Evolutionary conservation across 2,888 invertebrate species (phyloP), one percentile per base, ranked within the genome.

Genomic region (Meghimatium bilineatum): DNA sequence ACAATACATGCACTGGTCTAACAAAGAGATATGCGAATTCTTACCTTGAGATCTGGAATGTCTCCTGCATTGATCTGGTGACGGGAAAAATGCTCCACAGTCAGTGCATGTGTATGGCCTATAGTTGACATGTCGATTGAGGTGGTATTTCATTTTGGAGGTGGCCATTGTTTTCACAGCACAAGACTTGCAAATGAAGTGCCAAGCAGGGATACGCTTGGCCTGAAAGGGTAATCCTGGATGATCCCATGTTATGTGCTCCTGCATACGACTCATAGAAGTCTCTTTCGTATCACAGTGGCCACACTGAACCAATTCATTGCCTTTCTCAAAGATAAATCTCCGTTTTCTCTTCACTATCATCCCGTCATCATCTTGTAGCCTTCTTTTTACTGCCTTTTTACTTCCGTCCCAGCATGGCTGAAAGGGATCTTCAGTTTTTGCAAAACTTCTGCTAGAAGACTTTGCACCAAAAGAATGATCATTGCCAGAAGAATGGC

Each of bases 121-220:
- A 79, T 88, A 88, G 78, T 86, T 86, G 52, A 88, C 84, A 82
- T 88, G 88, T 26, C 88, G 85, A 63, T 87, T 87, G 63, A 87
- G 83, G 83, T 88, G 88, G 75, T 86, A 87, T n/a, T 85, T 81
- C 88, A 88, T 88, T 83, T 87, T 88, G 71, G 87, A 85, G 29
- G 85, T 86, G 34, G 86, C 87, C 78, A 85, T 82, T 29, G 86
- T 88, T 76, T 87, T 88, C 26, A 88, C 85, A 38, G 84, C 78
- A 76, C 88, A 88, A 10, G 83, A 83, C 67, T 82, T 85, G 67
- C 88, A 88, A 12, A 86, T 85, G 67, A 86, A 88, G 56, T 85
- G 84, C 88, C 86, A 86, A 29, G 86, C 80, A 17, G 86, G 86
- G 12, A 85, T 78, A 6, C 75, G 74, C 38, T 86, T 86, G 63